phyloP scores from a whole-genome alignment of 2,797 vertebrate genomes.

The Coendou prehensilis region DNA sequence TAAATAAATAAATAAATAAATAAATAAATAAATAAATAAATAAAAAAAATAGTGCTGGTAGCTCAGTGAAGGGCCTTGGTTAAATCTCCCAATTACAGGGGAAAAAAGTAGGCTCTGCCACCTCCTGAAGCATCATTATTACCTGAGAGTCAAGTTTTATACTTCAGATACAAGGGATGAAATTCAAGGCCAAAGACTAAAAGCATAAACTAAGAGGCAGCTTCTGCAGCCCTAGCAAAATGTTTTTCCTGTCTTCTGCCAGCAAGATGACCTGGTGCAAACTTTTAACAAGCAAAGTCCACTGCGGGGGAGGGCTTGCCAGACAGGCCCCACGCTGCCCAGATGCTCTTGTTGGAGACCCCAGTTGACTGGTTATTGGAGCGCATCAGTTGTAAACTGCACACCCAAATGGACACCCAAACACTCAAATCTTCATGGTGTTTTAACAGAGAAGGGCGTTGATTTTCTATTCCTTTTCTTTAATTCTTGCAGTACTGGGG shows the following conservation, averaged over 20 bases:
- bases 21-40: background rate
- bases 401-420: background rate
- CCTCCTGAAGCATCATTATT: background rate
- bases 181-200: background rate
- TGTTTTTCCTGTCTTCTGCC: background rate
- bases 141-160: background rate
- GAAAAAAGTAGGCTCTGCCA: background rate
- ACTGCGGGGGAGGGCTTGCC: background rate
- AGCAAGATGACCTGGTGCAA: background rate
- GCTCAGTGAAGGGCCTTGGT: background rate
- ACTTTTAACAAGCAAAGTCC: background rate
- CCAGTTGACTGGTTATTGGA: too few relatives aligned
- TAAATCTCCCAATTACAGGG: background rate
- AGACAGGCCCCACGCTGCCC: background rate
- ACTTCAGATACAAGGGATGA: background rate
- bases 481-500: background rate
- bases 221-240: background rate
- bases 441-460: background rate
- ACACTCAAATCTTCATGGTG: background rate
- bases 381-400: background rate
- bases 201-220: background rate
- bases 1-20: too few relatives aligned
- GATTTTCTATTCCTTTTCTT: background rate
- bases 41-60: background rate
- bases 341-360: background rate